phyloP scores from a whole-genome alignment of 2,113 vertebrate genomes.

The Vombatus ursinus region DNA sequence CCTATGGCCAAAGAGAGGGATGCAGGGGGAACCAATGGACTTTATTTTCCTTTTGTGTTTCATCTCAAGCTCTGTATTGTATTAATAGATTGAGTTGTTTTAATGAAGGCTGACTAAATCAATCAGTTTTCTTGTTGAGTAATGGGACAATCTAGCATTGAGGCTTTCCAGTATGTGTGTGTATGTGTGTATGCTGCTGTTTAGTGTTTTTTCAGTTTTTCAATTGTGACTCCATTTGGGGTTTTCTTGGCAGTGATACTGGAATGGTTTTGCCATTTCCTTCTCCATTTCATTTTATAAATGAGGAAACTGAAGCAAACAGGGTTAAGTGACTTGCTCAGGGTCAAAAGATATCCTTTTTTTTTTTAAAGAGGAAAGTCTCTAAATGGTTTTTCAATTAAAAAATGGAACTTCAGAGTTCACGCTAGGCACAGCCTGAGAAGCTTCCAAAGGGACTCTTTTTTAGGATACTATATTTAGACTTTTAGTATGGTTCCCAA shows the following conservation, averaged over 20 bases:
- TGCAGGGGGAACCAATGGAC: neutral
- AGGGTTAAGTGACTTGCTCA: neutral
- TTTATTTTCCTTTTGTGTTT: slow-evolving; percentile 5
- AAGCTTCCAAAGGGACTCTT: neutral
- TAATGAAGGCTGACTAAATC: slow-evolving; percentile 54
- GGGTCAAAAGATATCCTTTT: neutral
- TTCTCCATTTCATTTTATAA: too few species aligned
- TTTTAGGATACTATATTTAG: neutral
- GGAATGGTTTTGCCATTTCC: too few species aligned
- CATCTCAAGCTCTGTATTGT: neutral
- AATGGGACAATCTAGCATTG: slow-evolving; percentile 49
- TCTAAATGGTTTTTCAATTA: neutral
- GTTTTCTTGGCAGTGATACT: too few species aligned
- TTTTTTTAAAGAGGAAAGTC: neutral
- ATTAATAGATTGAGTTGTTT: slow-evolving; percentile 49
- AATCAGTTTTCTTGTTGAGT: slow-evolving; percentile 40
- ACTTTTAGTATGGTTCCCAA: neutral
- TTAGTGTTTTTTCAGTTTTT: neutral
- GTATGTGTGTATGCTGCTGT: neutral
- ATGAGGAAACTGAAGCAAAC: too few species aligned
- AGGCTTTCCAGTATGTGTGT: slow-evolving; percentile 33
- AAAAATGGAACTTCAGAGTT: neutral
- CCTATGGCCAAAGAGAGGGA: neutral
- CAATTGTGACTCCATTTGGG: neutral
- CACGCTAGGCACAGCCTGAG: neutral